Evolutionary conservation across 2,113 vertebrate species (phyloP).

Genomic region (Entomyzon cyanotis): DNA sequence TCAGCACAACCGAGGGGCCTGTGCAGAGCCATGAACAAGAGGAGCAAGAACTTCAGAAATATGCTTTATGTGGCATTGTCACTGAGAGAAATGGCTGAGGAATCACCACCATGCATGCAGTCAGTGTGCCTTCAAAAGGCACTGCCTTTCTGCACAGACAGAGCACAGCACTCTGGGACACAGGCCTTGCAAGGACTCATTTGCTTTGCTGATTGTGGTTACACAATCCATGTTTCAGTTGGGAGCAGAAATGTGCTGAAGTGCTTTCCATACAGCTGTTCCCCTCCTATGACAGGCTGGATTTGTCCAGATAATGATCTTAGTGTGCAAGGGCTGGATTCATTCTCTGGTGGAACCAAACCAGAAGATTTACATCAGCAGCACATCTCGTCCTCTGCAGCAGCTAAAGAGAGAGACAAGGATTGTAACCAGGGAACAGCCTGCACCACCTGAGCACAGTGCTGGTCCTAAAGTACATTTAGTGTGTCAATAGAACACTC

Average conservation of each 20-base stretch:
- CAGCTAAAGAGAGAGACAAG: not conserved
- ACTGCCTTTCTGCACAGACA: not conserved
- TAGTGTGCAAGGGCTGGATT: not conserved
- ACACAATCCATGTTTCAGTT: not conserved
- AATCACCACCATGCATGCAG: fast-evolving
- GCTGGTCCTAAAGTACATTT: not conserved
- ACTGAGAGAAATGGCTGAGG: not conserved
- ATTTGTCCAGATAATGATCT: not conserved
- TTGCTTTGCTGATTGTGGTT: not conserved
- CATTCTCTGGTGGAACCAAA: not conserved
- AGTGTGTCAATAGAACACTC: not conserved
- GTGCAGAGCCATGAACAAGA: not conserved
- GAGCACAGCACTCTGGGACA: not conserved
- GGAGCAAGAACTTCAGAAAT: not conserved
- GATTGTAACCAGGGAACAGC: not conserved
- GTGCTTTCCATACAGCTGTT: not conserved
- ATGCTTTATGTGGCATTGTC: not conserved
- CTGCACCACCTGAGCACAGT: not conserved
- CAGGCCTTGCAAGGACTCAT: not conserved
- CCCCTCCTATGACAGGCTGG: not conserved
- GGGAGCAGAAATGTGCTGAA: not conserved
- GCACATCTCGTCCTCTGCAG: not conserved
- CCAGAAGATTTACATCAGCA: not conserved
- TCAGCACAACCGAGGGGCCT: not conserved
- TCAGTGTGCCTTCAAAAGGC: too few species aligned